These are phyloP conservation scores for Trichogramma evanescens DNA, from an alignment of 2,888 invertebrate genomes.

Conservation along the genomic window DNA sequence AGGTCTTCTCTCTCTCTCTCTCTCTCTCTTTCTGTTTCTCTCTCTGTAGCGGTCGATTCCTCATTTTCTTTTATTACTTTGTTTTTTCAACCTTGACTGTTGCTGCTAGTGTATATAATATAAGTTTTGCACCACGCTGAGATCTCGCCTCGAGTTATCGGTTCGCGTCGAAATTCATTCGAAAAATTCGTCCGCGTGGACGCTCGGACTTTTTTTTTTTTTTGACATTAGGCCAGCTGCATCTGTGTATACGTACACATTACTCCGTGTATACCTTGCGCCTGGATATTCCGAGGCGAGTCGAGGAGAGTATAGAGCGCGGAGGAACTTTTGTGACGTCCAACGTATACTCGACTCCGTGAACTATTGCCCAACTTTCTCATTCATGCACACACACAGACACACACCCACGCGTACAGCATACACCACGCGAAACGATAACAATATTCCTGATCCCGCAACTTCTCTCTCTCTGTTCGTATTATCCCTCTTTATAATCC, in stretches of 20 bases:
- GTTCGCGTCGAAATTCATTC: too few relatives aligned
- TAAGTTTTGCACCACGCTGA: too few relatives aligned
- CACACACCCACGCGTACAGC: too few relatives aligned
- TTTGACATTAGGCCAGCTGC: background rate
- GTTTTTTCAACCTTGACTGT: too few relatives aligned
- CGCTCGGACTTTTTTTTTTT: conserved; percentile 2
- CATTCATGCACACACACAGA: background rate
- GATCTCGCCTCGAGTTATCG: too few relatives aligned
- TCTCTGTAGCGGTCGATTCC: too few relatives aligned
- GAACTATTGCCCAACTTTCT: conserved; percentile 3
- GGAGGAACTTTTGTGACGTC: too few relatives aligned
- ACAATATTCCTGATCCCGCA: conserved; percentile 2
- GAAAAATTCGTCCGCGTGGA: background rate
- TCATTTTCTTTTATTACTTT: too few relatives aligned
- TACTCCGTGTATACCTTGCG: background rate
- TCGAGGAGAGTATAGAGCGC: background rate
- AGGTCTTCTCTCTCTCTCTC: too few relatives aligned
- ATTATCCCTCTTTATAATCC: background rate
- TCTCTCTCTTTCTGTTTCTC: too few relatives aligned
- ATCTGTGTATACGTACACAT: background rate
- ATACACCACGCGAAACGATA: background rate
- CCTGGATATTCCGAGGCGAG: background rate
- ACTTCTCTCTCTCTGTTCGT: background rate
- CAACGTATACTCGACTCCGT: too few relatives aligned
- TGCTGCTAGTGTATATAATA: too few relatives aligned